phyloP scores from a whole-genome alignment of 2,797 vertebrate genomes.

The Sebastes elongatus region DNA sequence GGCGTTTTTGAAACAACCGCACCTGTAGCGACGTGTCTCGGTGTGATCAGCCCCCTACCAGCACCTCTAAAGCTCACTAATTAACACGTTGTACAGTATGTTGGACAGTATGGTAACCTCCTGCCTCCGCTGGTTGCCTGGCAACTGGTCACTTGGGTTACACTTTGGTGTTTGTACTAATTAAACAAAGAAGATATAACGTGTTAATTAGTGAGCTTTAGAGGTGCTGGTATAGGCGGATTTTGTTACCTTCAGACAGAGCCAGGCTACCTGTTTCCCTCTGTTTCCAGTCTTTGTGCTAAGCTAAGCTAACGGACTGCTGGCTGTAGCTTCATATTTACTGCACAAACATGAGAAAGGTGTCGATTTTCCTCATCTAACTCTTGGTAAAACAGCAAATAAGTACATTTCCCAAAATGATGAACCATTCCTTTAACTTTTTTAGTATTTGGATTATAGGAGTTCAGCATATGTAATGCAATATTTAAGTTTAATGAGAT shows the following conservation, averaged over 20 bases:
- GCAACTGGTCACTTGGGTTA: not conserved
- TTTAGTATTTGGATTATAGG: not conserved
- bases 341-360: not conserved
- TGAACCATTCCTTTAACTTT: not conserved
- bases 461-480: not conserved
- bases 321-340: not conserved
- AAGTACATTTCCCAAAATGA: not conserved
- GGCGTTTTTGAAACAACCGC: no score
- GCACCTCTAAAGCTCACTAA: not conserved
- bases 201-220: not conserved
- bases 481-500: not conserved
- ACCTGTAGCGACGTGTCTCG: no score
- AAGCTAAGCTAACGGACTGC: not conserved
- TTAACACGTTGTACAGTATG: not conserved
- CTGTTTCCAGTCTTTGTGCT: not conserved
- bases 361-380: not conserved
- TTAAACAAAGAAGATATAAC: not conserved
- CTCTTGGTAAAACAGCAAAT: not conserved
- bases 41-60: not conserved
- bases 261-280: not conserved
- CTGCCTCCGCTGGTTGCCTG: not conserved
- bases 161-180: not conserved
- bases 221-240: not conserved
- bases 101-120: not conserved
- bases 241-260: not conserved